These are phyloP conservation scores for Zaprionus gabonicus DNA, from an alignment of 1,140 invertebrate species.

Conservation along the genomic window DNA sequence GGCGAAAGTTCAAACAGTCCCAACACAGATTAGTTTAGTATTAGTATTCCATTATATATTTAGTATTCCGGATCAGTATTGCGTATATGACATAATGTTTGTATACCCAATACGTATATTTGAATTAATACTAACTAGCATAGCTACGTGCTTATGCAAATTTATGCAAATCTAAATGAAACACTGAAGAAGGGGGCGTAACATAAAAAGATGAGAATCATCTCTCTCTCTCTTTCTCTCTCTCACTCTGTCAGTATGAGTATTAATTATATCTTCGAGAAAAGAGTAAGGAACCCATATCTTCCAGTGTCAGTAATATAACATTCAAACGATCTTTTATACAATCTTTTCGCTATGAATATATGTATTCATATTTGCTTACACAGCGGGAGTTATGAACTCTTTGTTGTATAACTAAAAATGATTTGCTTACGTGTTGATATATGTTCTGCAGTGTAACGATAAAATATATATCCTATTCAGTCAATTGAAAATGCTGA, in stretches of 20 bases:
- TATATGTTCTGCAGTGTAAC: neutral
- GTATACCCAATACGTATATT: neutral
- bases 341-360: too few relatives aligned
- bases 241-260: too few relatives aligned
- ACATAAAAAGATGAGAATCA: too few relatives aligned
- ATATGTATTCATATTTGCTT: neutral
- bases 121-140: neutral
- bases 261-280: neutral
- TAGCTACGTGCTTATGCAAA: neutral
- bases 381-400: neutral
- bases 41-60: slow-evolving; percentile 2
- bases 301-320: neutral
- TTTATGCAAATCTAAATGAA: neutral
- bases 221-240: too few relatives aligned
- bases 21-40: slow-evolving; percentile 1
- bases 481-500: too few relatives aligned
- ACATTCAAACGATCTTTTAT: neutral
- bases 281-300: neutral
- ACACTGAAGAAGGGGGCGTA: neutral
- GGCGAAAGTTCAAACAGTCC: slow-evolving; percentile 21
- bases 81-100: slow-evolving; percentile 10
- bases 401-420: neutral
- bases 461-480: neutral
- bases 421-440: neutral
- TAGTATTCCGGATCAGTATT: slow-evolving; percentile 1